Base-by-base conservation (phyloP, 1,140 invertebrate species). In the Neodiprion virginianus region DNA sequence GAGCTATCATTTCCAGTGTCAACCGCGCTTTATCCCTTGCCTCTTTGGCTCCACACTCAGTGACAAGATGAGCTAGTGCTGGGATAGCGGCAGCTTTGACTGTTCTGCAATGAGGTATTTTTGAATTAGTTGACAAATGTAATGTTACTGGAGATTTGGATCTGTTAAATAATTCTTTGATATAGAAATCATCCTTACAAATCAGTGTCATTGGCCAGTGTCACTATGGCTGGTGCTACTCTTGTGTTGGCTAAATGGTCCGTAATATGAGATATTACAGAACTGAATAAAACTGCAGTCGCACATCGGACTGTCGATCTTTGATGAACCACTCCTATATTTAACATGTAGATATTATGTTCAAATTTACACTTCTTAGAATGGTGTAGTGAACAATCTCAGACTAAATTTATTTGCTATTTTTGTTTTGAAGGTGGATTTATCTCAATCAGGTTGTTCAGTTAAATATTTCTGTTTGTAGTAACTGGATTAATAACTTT, bases 11-110 rank as follows among this genome's bases (percentile, higher is more conserved):
- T 85, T 94, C 92, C n/a, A 95, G 83, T 79, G 94, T 93, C 83
- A 94, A 89, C 79, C 93, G 92, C 49, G 92, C 92, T 86, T 94
- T 93, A 79, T 94, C 93, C 71, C 92, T 88, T 21, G 93, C 90
- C 89, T 94, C 86, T 76, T 79, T 86, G 1, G 87, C 80, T 69
- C 81, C 90, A 53, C 91, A 90, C 69, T 91, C 89, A 23, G 91
- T 92, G 76, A 94, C 90, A n/a, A 94, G 87, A 72, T 89, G 88
- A 23, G 93, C 93, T 72, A 94, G 86, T 2, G 92, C 90, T 71
- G 91, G 90, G 80, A 95, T 89, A 8, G 93, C 92, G 8, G 92
- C 90, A 61, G 90, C 91, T 83, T 91, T 88, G 0, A 94, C 93
- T 75, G 88, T 88, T 76, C 92, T 93, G 80, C 12, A 82, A 89